Evolutionary conservation across 2,113 vertebrate species (phyloP).

Genomic region (Gallinago paraguaiae): DNA sequence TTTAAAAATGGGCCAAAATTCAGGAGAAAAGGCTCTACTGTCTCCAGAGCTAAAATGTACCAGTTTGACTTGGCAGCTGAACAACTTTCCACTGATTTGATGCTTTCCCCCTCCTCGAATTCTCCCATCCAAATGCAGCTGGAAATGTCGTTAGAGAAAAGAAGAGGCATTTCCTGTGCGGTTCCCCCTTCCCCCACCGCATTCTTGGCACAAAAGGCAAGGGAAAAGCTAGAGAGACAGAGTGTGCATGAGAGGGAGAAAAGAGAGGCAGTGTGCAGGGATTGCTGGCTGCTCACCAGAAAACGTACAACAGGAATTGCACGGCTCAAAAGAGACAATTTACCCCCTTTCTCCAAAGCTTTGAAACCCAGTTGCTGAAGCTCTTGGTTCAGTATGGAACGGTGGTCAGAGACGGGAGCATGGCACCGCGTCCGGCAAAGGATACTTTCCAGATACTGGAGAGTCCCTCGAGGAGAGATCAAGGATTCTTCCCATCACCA

Average conservation of each 20-base stretch:
- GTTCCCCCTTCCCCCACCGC: constrained; percentile 71
- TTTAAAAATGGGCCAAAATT: constrained; percentile 41
- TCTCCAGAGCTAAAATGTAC: constrained; percentile 72
- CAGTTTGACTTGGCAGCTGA: constrained; percentile 75
- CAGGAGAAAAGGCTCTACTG: constrained; percentile 69
- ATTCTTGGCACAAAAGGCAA: constrained; percentile 75
- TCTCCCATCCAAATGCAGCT: constrained; percentile 74
- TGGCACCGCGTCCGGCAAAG: not conserved
- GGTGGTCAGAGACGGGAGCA: not conserved
- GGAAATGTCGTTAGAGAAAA: constrained; percentile 73
- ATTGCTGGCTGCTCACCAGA: constrained; percentile 61
- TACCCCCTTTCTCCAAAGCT: not conserved
- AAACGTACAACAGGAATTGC: constrained; percentile 54
- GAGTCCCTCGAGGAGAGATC: not conserved
- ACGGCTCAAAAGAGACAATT: constrained; percentile 47
- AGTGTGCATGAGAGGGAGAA: constrained; percentile 55
- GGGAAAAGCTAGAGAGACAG: constrained; percentile 58
- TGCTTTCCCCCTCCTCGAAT: constrained; percentile 60
- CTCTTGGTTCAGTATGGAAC: not conserved
- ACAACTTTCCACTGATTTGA: constrained; percentile 74
- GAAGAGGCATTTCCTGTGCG: constrained; percentile 82
- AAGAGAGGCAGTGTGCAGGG: constrained; percentile 64
- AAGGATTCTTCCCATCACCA: not conserved
- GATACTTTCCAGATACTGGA: not conserved
- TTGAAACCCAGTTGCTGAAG: not conserved